These are phyloP conservation scores for Carlito syrichta DNA, from an alignment of 2,113 vertebrate genomes.

Conservation along the genomic window DNA sequence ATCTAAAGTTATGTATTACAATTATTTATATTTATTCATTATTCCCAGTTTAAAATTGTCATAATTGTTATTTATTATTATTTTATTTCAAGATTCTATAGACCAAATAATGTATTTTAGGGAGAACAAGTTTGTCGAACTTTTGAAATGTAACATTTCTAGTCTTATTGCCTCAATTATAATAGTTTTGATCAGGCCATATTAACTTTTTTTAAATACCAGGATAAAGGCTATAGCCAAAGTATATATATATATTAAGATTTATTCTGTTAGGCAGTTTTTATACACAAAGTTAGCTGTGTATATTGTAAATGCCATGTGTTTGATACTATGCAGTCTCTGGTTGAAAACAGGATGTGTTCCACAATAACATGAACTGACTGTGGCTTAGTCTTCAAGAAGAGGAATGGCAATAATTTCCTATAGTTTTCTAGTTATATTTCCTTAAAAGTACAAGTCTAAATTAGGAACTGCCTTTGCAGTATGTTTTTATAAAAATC, in stretches of 20 bases:
- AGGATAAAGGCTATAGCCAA: not conserved
- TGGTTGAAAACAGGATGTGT: not conserved
- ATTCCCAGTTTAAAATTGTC: not conserved
- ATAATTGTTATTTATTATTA: not conserved
- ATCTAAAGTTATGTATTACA: not conserved
- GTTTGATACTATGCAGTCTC: not conserved
- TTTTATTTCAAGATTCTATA: not conserved
- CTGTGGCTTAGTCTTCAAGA: not conserved
- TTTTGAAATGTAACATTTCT: not conserved
- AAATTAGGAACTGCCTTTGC: not conserved
- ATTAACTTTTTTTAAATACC: not conserved
- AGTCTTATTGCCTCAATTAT: not conserved
- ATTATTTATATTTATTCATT: not conserved
- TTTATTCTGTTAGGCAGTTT: not conserved
- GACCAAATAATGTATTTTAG: not conserved
- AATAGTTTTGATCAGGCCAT: not conserved
- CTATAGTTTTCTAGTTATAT: not conserved
- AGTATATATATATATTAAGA: not conserved
- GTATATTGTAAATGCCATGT: not conserved
- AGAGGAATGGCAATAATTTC: not conserved
- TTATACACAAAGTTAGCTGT: not conserved
- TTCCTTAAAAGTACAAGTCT: not conserved
- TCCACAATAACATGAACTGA: not conserved
- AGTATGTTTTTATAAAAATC: conserved; percentile 20
- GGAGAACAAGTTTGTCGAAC: not conserved